phyloP scores from a whole-genome alignment of 2,888 invertebrate species.

The Latrodectus hesperus region DNA sequence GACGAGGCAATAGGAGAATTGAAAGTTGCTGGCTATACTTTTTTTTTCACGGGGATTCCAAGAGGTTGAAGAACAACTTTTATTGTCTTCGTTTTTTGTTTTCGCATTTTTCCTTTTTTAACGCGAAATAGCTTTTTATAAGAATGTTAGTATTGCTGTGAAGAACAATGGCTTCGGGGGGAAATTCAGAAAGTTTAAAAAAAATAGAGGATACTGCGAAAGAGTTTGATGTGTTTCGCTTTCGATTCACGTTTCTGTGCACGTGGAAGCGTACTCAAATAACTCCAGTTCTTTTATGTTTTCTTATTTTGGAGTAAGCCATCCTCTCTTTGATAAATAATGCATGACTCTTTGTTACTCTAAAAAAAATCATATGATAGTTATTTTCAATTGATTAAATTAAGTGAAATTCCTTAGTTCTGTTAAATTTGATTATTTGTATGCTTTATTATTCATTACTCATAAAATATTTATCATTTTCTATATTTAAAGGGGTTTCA shows the following conservation, averaged over 20 bases:
- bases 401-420: no score
- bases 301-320: background rate
- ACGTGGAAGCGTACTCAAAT: conserved; percentile 28
- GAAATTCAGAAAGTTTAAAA: conserved; percentile 29
- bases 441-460: no score
- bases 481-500: no score
- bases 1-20: conserved; percentile 35
- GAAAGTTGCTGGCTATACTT: conserved; percentile 45
- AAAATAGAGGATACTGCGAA: conserved; percentile 1
- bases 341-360: background rate
- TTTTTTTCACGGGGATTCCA: conserved; percentile 8
- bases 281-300: background rate
- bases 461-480: no score
- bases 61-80: conserved; percentile 40
- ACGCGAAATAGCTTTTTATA: conserved; percentile 55
- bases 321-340: background rate
- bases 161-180: conserved; percentile 51
- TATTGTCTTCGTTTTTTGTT: conserved; percentile 12
- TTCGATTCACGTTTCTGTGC: conserved; percentile 38
- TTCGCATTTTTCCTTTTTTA: background rate
- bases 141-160: conserved; percentile 20
- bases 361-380: no score
- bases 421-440: no score
- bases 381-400: no score
- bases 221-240: conserved; percentile 33